Conservation (phyloP, 2,888 invertebrate genomes). For the Leptinotarsa peninsularis region DNA sequence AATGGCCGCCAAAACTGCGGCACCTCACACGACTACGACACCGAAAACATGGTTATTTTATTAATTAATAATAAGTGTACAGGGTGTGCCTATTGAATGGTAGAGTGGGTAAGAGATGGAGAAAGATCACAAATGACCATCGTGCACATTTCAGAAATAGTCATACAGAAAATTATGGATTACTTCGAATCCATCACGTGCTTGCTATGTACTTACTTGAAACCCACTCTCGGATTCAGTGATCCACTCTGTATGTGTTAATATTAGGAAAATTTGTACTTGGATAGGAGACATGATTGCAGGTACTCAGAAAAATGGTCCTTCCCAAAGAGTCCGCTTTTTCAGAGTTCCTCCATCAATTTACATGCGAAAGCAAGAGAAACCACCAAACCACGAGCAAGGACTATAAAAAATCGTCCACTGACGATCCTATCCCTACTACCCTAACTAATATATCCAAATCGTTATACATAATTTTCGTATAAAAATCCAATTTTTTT, state of each 20-base stretch:
- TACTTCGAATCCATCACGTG: too few species aligned
- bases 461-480: conserved; percentile 54
- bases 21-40: conserved; percentile 61
- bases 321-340: conserved; percentile 24
- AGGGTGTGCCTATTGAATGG: background rate
- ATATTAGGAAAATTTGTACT: conserved; percentile 65
- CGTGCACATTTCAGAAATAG: background rate
- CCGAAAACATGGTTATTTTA: conserved; percentile 62
- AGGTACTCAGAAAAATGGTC: conserved; percentile 49
- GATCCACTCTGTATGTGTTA: conserved; percentile 36
- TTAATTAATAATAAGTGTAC: conserved; percentile 54
- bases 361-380: conserved; percentile 61
- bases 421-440: conserved; percentile 46
- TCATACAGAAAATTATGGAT: background rate
- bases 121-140: background rate
- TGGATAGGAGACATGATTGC: conserved; percentile 59
- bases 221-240: too few species aligned
- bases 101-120: background rate
- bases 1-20: conserved; percentile 51
- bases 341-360: conserved; percentile 52
- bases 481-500: conserved; percentile 46
- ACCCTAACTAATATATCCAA: conserved; percentile 48
- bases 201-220: too few species aligned
- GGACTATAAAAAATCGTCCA: conserved; percentile 36
- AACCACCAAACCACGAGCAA: conserved; percentile 62